phyloP scores from a whole-genome alignment of 2,888 invertebrate genomes.

The Ornithoptera priamus region DNA sequence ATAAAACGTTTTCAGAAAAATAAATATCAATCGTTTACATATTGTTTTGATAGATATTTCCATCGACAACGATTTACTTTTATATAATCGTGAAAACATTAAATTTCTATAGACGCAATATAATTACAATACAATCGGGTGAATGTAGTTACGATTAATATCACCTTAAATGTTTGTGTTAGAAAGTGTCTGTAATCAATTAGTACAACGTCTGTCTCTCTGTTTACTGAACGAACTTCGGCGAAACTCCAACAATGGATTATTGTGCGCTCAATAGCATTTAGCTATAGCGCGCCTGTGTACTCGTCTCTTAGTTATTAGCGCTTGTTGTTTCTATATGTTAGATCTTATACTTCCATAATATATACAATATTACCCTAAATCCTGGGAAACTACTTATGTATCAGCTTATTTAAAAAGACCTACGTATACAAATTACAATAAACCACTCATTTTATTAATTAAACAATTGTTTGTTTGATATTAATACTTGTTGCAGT shows the following conservation, averaged over 20 bases:
- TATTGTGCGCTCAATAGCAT: slow-evolving; percentile 33
- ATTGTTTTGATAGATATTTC: too few species aligned
- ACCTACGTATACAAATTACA: neutral
- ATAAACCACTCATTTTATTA: neutral
- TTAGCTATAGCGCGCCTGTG: slow-evolving; percentile 18
- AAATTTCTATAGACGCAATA: neutral
- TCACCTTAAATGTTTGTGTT: slow-evolving; percentile 40
- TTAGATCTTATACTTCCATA: neutral
- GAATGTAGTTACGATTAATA: slow-evolving; percentile 26
- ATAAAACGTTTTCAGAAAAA: too few species aligned
- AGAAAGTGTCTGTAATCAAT: slow-evolving; percentile 48
- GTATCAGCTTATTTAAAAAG: too few species aligned
- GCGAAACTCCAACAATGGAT: slow-evolving; percentile 34
- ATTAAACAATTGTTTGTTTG: too few species aligned
- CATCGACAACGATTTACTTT: neutral
- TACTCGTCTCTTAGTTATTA: slow-evolving; percentile 1
- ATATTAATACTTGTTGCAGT: too few species aligned
- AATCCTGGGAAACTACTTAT: neutral
- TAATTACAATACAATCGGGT: neutral
- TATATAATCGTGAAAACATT: neutral
- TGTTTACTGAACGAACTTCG: slow-evolving; percentile 37
- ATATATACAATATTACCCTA: neutral
- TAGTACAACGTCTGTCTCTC: slow-evolving; percentile 44
- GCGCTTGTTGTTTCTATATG: slow-evolving; percentile 14
- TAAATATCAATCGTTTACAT: too few species aligned